These are phyloP conservation scores for Zonotrichia leucophrys DNA, from an alignment of 2,113 vertebrate genomes.

Conservation along the genomic window DNA sequence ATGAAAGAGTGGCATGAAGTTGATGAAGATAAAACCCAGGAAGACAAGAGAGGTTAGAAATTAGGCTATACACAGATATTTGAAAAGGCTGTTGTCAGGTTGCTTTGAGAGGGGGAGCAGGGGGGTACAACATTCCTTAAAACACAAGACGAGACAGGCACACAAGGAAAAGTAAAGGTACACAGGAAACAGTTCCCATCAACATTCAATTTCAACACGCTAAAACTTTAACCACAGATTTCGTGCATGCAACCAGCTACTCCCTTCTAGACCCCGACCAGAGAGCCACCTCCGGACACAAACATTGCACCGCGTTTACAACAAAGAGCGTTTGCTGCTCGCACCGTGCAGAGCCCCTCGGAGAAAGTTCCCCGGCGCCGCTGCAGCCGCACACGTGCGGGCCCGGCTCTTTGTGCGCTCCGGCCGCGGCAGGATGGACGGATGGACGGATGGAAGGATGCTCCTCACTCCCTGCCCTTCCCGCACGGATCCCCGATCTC, in stretches of 20 bases:
- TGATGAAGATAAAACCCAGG: not conserved
- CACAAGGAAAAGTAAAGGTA: not conserved
- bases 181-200: not conserved
- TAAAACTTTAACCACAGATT: not conserved
- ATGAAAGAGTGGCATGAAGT: not conserved
- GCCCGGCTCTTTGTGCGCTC: not conserved
- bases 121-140: not conserved
- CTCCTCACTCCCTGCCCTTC: not conserved
- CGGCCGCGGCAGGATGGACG: not conserved
- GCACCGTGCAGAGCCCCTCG: rapidly evolving
- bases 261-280: rapidly evolving
- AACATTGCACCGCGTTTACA: rapidly evolving
- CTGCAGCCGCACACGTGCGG: not conserved
- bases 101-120: not conserved
- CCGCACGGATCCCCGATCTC: rapidly evolving
- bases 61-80: not conserved
- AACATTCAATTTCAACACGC: not conserved
- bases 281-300: not conserved
- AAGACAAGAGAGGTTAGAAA: not conserved
- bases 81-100: not conserved
- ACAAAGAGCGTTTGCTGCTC: not conserved
- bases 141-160: not conserved
- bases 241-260: rapidly evolving
- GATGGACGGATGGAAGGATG: not conserved
- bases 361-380: not conserved